Evolutionary conservation across 2,797 vertebrate species (phyloP).

Genomic region (Pangasius macronema): DNA sequence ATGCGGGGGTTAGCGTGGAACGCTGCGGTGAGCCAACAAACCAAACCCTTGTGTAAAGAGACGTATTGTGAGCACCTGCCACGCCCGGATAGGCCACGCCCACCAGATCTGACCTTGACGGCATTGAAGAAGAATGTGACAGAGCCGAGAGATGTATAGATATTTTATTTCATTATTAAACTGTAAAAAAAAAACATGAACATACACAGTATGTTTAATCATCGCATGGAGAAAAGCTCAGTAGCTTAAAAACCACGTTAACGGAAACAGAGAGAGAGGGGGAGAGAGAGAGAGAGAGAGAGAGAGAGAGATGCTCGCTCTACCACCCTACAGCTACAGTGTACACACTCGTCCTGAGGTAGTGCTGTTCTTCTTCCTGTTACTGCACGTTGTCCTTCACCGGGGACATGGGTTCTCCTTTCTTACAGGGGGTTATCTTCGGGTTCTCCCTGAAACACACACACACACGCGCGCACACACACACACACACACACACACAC

Average conservation of each 20-base stretch:
- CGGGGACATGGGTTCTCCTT: slow-evolving; percentile 79
- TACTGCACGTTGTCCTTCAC: slow-evolving; percentile 79
- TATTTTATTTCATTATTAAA: slow-evolving; percentile 36
- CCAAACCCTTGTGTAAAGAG: not conserved
- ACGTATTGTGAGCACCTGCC: not conserved
- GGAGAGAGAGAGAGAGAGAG: not conserved
- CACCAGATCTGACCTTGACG: not conserved
- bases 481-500: slow-evolving; percentile 43
- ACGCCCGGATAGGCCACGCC: not conserved
- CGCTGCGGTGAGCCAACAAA: not conserved
- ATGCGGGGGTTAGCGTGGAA: not conserved
- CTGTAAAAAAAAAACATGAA: slow-evolving; percentile 1
- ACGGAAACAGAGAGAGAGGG: not conserved
- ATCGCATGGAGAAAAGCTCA: not conserved
- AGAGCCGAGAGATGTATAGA: not conserved
- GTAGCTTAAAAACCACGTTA: not conserved
- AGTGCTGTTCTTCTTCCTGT: slow-evolving; percentile 40
- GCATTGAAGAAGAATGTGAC: not conserved
- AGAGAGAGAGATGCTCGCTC: not conserved
- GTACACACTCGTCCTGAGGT: slow-evolving; percentile 3
- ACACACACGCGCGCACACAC: slow-evolving; percentile 8
- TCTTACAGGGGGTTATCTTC: slow-evolving; percentile 73
- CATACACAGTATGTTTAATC: slow-evolving; percentile 67
- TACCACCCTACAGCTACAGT: not conserved
- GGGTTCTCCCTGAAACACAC: slow-evolving; percentile 75